Base-by-base conservation (phyloP, 2,888 invertebrate species). In the Mycogona germanica region DNA sequence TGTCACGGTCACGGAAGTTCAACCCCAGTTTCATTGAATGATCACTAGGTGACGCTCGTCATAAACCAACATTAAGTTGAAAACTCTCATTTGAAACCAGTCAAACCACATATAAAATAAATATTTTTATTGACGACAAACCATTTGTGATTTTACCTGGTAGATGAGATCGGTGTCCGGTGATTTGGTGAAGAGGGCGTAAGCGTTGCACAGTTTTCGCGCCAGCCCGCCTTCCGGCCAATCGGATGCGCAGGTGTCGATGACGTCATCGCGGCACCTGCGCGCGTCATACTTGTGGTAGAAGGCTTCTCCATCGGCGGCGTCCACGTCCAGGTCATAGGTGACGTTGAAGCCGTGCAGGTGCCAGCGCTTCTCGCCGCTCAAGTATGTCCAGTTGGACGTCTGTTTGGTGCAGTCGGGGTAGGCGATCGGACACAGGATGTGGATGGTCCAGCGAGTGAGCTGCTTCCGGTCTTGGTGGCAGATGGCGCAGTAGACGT, bases 141-240 rank as follows among this genome's bases (percentile, higher is more conserved):
- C n/a, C n/a, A n/a, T n/a, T n/a, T n/a, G n/a, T n/a, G n/a, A n/a
- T n/a, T n/a, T n/a, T n/a, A n/a, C n/a, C n/a, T 48, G 30, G 21
- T 48, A 48, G 21, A 23, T 9, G 1, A 14, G 30, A 12, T 2
- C 12, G 17, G 63, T 63, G 48, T 56, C 41, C 29, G 30, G 2
- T 42, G 54, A 21, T 64, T 60, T 60, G 69, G 72, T 19, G 70
- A 68, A 14, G 67, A 62, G 6, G 68, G 68, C 6, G 70, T 72
- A 63, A 72, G 73, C 23, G 69, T 68, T 51, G 65, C 64, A 58
- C 73, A 73, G 50, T 60, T 55, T 2, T 57, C 57, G 19, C 62
- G 62, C 66, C 26, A 67, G 67, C n/a, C n/a, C n/a, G 1, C 64
- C 64, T 45, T 69, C 65, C 1, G 65, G 66, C 67, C 71, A 73